Conservation (phyloP, 2,888 invertebrate genomes). For the Leptopilina myrica region DNA sequence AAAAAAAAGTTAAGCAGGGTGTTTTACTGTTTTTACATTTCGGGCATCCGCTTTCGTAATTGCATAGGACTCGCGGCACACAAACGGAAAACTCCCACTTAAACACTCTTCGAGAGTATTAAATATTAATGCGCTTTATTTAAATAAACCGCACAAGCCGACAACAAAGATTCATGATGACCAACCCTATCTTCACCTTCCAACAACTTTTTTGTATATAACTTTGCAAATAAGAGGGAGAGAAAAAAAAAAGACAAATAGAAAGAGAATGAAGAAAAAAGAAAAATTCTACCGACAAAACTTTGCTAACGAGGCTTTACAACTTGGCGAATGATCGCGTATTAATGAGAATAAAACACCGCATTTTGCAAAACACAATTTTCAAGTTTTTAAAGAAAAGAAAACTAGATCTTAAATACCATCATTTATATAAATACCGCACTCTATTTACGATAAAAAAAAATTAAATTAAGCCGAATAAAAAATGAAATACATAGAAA, state of each 20-base stretch:
- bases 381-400: no score
- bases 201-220: not conserved
- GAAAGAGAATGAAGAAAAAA: constrained; percentile 43
- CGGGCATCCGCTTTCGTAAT: constrained; percentile 63
- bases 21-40: constrained; percentile 45
- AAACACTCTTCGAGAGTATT: constrained; percentile 68
- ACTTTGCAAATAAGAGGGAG: no score
- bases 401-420: no score
- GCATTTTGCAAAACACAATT: no score
- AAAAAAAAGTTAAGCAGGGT: constrained; percentile 30
- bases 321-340: constrained; percentile 39
- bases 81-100: constrained; percentile 69
- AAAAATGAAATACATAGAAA: no score
- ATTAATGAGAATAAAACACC: no score
- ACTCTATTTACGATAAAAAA: no score
- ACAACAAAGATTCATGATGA: constrained; percentile 58
- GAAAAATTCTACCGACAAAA: constrained; percentile 52
- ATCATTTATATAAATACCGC: no score
- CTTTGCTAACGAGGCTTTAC: constrained; percentile 60
- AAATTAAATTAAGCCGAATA: no score
- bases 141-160: constrained; percentile 67
- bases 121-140: constrained; percentile 73
- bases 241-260: constrained; percentile 34
- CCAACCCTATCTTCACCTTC: constrained; percentile 46
- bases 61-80: constrained; percentile 68